Conservation (phyloP, 1,140 invertebrate species). For the Grapholita molesta region DNA sequence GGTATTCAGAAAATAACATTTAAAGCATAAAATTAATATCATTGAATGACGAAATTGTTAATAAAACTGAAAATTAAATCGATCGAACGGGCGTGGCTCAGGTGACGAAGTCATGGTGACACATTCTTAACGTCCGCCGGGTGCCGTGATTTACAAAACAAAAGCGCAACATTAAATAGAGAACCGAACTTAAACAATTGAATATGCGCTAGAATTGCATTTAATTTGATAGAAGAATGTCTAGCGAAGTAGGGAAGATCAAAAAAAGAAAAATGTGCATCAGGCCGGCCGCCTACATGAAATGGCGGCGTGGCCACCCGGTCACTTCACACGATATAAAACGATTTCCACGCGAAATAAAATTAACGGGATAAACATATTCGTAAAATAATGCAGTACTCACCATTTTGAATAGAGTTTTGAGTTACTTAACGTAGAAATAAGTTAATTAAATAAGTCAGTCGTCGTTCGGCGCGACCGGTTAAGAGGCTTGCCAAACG, state of each 20-base stretch:
- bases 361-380: conserved; percentile 1
- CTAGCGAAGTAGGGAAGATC: background rate
- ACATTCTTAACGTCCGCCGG: background rate
- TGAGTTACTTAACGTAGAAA: conserved; percentile 68
- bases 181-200: background rate
- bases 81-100: conserved; percentile 3
- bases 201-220: background rate
- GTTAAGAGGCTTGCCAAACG: conserved; percentile 74
- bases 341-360: background rate
- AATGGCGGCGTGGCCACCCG: conserved; percentile 60
- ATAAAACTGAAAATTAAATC: background rate
- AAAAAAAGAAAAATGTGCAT: background rate
- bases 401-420: conserved; percentile 73
- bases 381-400: conserved; percentile 39
- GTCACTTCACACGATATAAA: conserved; percentile 28
- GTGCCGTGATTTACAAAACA: background rate
- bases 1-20: background rate
- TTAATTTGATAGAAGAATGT: background rate
- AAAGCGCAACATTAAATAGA: background rate
- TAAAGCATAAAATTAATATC: background rate
- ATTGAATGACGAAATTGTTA: background rate
- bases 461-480: conserved; percentile 73
- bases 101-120: background rate
- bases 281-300: conserved; percentile 36
- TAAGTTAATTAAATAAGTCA: conserved; percentile 71